Percentiles rank a stretch among this genome's conserved stretches.
These are phyloP conservation scores for Drosophila kokeensis DNA, from an alignment of 2,888 invertebrate species.

Conservation along the genomic window DNA sequence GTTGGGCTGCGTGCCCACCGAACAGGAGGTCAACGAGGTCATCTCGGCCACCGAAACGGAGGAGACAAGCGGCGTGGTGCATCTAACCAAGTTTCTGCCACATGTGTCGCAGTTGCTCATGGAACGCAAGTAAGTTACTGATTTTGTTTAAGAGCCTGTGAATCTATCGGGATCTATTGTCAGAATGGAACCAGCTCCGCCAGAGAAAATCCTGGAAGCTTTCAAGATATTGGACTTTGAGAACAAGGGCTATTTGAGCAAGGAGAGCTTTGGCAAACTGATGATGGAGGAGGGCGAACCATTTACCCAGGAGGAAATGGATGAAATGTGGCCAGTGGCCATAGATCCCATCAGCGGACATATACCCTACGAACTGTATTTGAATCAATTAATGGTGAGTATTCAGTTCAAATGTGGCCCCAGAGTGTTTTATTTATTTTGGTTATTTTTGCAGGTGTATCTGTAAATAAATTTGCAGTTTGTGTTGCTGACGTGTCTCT, in stretches of 20 bases:
- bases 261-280: constrained; percentile 90
- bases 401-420: rapidly evolving
- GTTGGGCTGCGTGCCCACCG: constrained; percentile 94
- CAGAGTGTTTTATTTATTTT: neutral
- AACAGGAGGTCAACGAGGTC: constrained; percentile 96
- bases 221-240: constrained; percentile 93
- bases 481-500: neutral
- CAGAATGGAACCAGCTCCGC: constrained; percentile 93
- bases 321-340: constrained; percentile 95
- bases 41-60: constrained; percentile 94
- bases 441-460: constrained; percentile 50
- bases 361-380: constrained; percentile 94
- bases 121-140: constrained; percentile 90
- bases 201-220: constrained; percentile 93
- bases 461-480: constrained; percentile 21
- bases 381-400: constrained; percentile 92
- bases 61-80: constrained; percentile 90
- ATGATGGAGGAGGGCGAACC: constrained; percentile 96
- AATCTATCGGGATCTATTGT: neutral
- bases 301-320: constrained; percentile 94
- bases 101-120: constrained; percentile 91
- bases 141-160: rapidly evolving
- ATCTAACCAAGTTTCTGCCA: constrained; percentile 91
- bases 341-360: constrained; percentile 92
- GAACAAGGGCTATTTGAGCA: constrained; percentile 91